Percentiles rank a stretch among this genome's conserved stretches.
These are phyloP conservation scores for Perdita meconis DNA, from an alignment of 2,888 invertebrate genomes.

Conservation along the genomic window DNA sequence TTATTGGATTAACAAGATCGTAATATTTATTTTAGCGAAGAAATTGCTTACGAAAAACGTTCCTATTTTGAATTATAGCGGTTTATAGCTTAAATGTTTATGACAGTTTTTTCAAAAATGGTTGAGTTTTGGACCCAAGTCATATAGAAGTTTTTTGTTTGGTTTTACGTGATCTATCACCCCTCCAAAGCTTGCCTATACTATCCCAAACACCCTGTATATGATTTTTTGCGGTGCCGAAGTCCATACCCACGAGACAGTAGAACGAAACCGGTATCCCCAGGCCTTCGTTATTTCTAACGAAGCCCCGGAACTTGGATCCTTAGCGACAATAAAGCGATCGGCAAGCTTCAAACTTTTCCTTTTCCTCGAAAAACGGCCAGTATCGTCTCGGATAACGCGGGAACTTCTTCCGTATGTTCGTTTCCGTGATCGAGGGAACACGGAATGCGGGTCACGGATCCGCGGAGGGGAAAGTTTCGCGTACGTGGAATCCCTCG, in stretches of 20 bases:
- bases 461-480: constrained; percentile 18
- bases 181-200: too few relatives aligned
- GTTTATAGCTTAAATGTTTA: too few relatives aligned
- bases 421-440: constrained; percentile 2
- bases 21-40: too few relatives aligned
- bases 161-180: too few relatives aligned
- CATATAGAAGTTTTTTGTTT: too few relatives aligned
- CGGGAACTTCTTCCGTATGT: background rate
- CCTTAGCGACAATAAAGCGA: constrained; percentile 5
- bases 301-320: background rate
- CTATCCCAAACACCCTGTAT: too few relatives aligned
- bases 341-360: background rate
- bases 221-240: background rate
- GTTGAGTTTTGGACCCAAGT: too few relatives aligned
- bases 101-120: too few relatives aligned
- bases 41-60: too few relatives aligned
- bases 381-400: background rate
- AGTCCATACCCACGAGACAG: background rate
- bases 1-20: too few relatives aligned
- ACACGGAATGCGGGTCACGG: constrained; percentile 36
- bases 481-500: constrained; percentile 5
- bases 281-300: background rate
- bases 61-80: too few relatives aligned
- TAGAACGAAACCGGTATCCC: background rate
- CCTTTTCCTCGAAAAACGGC: background rate